phyloP scores from a whole-genome alignment of 35 echinoderm and acorn worm species.

The Holothuria glaberrima region DNA sequence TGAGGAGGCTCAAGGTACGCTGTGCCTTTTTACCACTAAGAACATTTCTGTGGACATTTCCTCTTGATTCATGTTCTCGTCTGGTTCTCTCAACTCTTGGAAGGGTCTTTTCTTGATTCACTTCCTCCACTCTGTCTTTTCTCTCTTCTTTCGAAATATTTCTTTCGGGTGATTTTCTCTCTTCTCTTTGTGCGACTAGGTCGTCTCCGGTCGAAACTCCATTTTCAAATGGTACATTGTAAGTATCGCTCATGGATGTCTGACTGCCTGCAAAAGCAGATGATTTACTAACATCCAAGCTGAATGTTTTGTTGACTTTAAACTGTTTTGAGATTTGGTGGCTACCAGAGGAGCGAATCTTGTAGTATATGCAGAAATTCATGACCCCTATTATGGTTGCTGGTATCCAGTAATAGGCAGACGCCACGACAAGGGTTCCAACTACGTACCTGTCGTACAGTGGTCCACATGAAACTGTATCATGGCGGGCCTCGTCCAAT shows the following conservation, averaged over 20 bases:
- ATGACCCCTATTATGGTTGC: neutral
- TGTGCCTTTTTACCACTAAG: neutral
- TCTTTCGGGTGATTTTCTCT: no score
- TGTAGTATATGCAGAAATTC: neutral
- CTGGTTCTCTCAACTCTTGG: no score
- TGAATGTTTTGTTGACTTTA: no score
- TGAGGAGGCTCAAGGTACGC: neutral
- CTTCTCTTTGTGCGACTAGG: no score
- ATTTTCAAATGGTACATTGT: no score
- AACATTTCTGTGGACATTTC: neutral
- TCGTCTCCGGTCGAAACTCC: no score
- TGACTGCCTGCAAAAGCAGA: no score
- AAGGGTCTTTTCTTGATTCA: no score
- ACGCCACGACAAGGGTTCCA: neutral
- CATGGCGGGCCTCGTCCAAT: neutral
- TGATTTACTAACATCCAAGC: no score
- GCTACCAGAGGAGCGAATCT: neutral
- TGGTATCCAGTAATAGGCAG: conserved; percentile 4
- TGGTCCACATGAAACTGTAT: neutral
- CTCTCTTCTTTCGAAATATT: no score
- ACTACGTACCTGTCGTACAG: neutral
- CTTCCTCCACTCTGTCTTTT: no score
- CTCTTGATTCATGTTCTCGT: neutral
- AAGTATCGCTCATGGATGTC: no score
- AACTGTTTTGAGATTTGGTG: neutral